A percentile compares a stretch with the other conserved stretches of the same genome.
Conservation (phyloP, 2,113 vertebrate genomes). For the Clarias gariepinus region DNA sequence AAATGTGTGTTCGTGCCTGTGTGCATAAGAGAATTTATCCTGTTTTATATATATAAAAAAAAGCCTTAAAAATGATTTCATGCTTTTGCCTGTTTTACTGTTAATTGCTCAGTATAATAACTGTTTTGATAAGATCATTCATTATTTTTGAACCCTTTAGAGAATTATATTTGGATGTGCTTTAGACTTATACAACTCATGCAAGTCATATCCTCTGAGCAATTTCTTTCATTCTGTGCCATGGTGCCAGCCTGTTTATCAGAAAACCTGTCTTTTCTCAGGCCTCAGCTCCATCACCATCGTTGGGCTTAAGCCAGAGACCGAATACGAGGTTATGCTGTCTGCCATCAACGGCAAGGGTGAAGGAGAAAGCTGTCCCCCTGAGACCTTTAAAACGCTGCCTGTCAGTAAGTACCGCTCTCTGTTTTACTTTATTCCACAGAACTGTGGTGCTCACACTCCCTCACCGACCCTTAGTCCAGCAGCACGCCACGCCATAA, state of each 20-base stretch:
- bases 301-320: constrained; percentile 85
- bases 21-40: neutral
- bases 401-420: constrained; percentile 91
- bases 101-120: neutral
- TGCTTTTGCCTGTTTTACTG: neutral
- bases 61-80: neutral
- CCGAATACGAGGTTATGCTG: constrained; percentile 83
- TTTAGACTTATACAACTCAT: neutral
- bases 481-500: constrained; percentile 42
- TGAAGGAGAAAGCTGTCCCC: constrained; percentile 81
- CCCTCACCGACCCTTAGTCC: constrained; percentile 46
- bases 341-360: constrained; percentile 95
- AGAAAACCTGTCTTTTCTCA: constrained; percentile 45
- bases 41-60: neutral
- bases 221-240: neutral
- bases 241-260: neutral
- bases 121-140: neutral
- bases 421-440: constrained; percentile 43
- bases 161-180: neutral
- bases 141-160: neutral
- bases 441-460: constrained; percentile 39
- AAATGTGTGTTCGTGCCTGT: neutral
- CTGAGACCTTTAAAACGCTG: constrained; percentile 84
- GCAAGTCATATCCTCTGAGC: neutral
- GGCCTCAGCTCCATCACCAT: constrained; percentile 79